A percentile compares a stretch with the other conserved stretches of the same genome.
Conservation (phyloP, 2,888 invertebrate species). For the Cremastinae sp. region DNA sequence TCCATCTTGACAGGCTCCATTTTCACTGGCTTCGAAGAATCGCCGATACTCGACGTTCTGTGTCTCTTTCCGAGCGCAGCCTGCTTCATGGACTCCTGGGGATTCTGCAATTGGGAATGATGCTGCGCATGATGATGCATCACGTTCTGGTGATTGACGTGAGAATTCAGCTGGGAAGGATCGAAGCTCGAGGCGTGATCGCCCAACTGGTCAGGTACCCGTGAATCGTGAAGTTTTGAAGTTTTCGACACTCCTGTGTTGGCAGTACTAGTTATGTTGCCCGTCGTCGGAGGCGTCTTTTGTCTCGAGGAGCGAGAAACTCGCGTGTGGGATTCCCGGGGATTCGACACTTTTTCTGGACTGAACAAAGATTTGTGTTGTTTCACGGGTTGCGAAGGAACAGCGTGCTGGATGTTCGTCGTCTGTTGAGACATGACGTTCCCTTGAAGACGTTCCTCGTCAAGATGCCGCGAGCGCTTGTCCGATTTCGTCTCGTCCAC, state of each 20-base stretch:
- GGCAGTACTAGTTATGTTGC: conserved; percentile 68
- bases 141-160: conserved; percentile 35
- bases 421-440: conserved; percentile 69
- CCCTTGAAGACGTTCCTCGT: conserved; percentile 57
- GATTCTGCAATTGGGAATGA: conserved; percentile 54
- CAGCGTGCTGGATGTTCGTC: conserved; percentile 6
- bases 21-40: conserved; percentile 52
- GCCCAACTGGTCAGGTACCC: conserved; percentile 53
- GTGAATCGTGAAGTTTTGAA: conserved; percentile 57
- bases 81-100: conserved; percentile 32
- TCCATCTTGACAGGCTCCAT: conserved; percentile 53
- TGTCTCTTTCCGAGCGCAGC: conserved; percentile 68
- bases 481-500: conserved; percentile 75
- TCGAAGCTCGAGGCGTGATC: conserved; percentile 57
- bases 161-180: conserved; percentile 50
- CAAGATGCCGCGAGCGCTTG: conserved; percentile 70
- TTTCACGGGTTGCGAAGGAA: conserved; percentile 70
- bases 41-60: conserved; percentile 65
- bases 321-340: conserved; percentile 79
- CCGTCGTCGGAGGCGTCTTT: conserved; percentile 81
- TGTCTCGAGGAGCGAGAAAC: conserved; percentile 82
- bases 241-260: conserved; percentile 25
- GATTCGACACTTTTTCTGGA: conserved; percentile 83
- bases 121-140: conserved; percentile 53
- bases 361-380: conserved; percentile 83